Conservation (phyloP, 1,140 invertebrate genomes). For the Dryas iulia region DNA sequence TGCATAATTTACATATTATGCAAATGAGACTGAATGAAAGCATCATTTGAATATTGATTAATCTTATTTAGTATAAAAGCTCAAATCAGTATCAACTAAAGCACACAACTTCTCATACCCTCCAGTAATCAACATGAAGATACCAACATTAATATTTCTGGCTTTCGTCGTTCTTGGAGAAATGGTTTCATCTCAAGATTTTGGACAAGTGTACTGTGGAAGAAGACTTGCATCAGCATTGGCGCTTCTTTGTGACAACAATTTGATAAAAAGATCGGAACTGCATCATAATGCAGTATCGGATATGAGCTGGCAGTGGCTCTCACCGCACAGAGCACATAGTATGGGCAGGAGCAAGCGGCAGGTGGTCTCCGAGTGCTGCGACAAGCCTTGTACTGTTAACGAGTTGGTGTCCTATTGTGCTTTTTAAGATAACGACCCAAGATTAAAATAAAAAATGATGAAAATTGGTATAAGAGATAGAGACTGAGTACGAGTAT, state of each 20-base stretch:
- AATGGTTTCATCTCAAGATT: slow-evolving; percentile 16
- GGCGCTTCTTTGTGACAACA: slow-evolving; percentile 22
- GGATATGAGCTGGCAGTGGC: slow-evolving; percentile 21
- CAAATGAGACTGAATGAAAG: neutral
- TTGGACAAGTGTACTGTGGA: slow-evolving; percentile 31
- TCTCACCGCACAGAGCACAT: slow-evolving; percentile 20
- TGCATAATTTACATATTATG: neutral
- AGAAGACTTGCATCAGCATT: slow-evolving; percentile 20
- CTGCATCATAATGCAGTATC: neutral
- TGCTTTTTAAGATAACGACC: neutral
- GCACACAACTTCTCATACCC: neutral
- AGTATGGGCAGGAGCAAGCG: slow-evolving; percentile 13
- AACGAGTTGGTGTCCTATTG: slow-evolving; percentile 39
- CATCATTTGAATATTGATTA: slow-evolving; percentile 16
- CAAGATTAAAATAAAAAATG: no score
- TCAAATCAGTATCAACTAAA: neutral
- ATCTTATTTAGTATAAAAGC: slow-evolving; percentile 6
- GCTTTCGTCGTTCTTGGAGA: neutral
- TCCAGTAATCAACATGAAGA: slow-evolving; percentile 19
- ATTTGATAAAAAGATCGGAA: slow-evolving; percentile 29
- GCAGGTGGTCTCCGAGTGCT: slow-evolving; percentile 34
- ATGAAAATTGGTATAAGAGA: no score
- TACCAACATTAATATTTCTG: neutral
- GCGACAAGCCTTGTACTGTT: slow-evolving; percentile 39
- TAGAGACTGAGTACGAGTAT: no score